These are phyloP conservation scores for Cyclargus thomasi DNA, from an alignment of 1,140 invertebrate genomes.

Conservation along the genomic window DNA sequence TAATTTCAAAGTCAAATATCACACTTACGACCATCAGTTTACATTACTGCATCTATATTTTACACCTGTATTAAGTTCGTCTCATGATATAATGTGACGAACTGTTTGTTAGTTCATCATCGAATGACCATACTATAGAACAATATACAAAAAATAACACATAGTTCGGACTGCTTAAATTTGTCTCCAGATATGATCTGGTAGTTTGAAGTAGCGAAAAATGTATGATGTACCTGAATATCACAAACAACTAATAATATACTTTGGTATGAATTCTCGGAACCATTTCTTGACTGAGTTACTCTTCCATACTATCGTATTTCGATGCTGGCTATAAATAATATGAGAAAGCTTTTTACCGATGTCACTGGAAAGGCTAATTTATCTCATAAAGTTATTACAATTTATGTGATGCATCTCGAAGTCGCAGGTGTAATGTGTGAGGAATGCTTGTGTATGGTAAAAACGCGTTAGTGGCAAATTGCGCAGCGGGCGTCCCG, in stretches of 20 bases:
- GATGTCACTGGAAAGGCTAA: constrained; percentile 17
- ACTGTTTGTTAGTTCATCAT: no score
- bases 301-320: background rate
- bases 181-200: no score
- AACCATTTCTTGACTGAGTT: no score
- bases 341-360: constrained; percentile 16
- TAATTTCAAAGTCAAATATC: background rate
- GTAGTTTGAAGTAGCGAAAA: no score
- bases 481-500: constrained; percentile 16
- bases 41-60: background rate
- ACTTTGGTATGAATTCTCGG: no score
- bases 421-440: constrained; percentile 19
- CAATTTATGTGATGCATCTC: constrained; percentile 12
- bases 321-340: constrained; percentile 23
- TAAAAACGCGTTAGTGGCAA: constrained; percentile 21
- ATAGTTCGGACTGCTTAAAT: no score
- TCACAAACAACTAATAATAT: no score
- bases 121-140: no score
- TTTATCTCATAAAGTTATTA: constrained; percentile 13
- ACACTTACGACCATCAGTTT: background rate
- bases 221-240: no score
- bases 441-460: constrained; percentile 12
- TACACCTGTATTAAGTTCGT: background rate
- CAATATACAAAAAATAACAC: no score
- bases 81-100: no score